A percentile compares a stretch with the other conserved stretches of the same genome.
These are phyloP conservation scores for Diuraphis noxia DNA, from an alignment of 1,140 invertebrate species.

Conservation along the genomic window DNA sequence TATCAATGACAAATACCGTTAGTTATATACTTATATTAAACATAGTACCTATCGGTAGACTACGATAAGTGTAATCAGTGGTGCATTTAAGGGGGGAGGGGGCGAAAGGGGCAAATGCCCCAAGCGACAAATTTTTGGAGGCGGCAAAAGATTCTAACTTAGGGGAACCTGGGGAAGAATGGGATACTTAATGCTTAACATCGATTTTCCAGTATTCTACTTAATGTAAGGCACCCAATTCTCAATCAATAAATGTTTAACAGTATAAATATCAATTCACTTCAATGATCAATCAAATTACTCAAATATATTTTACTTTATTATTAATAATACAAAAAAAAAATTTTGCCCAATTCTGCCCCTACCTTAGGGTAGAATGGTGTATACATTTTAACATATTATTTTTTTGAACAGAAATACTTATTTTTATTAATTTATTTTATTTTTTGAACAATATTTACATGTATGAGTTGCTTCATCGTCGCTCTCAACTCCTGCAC, in stretches of 20 bases:
- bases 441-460: not conserved
- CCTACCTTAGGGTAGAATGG: not conserved
- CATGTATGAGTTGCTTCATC: not conserved
- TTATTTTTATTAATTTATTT: not conserved
- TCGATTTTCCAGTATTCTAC: no score
- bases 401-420: not conserved
- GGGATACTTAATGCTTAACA: no score
- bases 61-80: no score
- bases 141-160: no score
- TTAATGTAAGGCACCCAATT: no score
- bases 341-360: not conserved
- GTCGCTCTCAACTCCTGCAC: conserved; percentile 7
- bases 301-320: not conserved
- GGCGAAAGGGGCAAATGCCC: no score
- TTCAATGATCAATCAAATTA: not conserved
- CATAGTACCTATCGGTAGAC: not conserved
- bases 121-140: no score
- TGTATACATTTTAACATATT: not conserved
- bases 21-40: no score
- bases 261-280: no score
- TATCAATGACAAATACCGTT: not conserved
- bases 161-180: no score
- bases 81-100: no score
- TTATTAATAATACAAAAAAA: not conserved
- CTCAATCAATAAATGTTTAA: no score